Conservation (phyloP, 64 coral and sea anemone genomes). For the Montipora foliosa region DNA sequence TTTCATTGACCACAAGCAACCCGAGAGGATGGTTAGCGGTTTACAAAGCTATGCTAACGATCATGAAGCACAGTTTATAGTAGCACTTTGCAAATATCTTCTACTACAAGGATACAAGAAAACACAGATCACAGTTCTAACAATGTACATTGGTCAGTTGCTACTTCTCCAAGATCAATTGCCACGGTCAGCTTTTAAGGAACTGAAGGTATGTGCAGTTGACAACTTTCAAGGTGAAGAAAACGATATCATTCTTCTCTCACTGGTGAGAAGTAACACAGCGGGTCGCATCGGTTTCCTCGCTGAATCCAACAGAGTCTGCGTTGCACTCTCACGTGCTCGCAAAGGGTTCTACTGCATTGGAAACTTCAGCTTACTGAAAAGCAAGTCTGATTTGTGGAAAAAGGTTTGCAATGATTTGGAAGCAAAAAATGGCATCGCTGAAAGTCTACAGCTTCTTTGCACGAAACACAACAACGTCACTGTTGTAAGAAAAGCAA, state of each 20-base stretch:
- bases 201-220: conserved; percentile 68
- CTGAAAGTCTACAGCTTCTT: conserved; percentile 8
- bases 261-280: conserved; percentile 79
- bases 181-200: conserved; percentile 60
- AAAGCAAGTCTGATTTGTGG: conserved; percentile 49
- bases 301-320: conserved; percentile 50
- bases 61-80: conserved; percentile 83
- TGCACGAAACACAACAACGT: conserved; percentile 69
- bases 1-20: conserved; percentile 73
- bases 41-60: conserved; percentile 84
- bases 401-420: conserved; percentile 64
- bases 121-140: conserved; percentile 80
- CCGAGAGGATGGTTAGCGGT: conserved; percentile 35
- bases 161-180: conserved; percentile 75
- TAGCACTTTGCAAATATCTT: conserved; percentile 78
- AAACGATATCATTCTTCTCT: conserved; percentile 88
- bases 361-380: conserved; percentile 42
- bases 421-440: conserved; percentile 11
- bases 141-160: conserved; percentile 85
- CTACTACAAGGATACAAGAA: conserved; percentile 74
- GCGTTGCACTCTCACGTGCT: conserved; percentile 56
- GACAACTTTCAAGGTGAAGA: conserved; percentile 94
- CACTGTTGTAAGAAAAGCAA: conserved; percentile 10
- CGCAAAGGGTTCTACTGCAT: conserved; percentile 62
- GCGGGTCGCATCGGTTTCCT: conserved; percentile 79